Evolutionary conservation across 2,888 invertebrate species (phyloP), one percentile per base, ranked within the genome.

Genomic region (Leptinotarsa rubiginosa): DNA sequence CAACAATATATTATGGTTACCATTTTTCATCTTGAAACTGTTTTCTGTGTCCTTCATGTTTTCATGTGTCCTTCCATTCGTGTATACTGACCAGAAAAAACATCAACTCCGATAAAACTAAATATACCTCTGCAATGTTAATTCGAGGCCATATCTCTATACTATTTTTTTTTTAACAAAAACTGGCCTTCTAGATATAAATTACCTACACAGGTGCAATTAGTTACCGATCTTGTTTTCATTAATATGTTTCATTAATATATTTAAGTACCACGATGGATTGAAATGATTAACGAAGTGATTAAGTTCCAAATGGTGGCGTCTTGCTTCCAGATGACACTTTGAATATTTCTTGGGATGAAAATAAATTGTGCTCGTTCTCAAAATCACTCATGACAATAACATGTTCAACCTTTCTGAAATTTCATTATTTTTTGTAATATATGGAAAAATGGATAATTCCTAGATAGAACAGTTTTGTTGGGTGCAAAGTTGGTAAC

Each of bases 231-330:
- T 62, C 41, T 62, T 62, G 31, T 25, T 62, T 41, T 62, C 62
- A 41, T 62, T 62, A 62, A 62, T 62, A 15, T 41, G 31, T n/a
- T 41, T 31, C 62, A 62, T 62, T 62, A n/a, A 31, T 62, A 62
- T 62, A 25, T 25, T 62, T 62, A 16, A 62, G 5, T 62, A 12
- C 41, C 31, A 10, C 41, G 41, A 41, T 22, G 13, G 12, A 56
- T 22, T 56, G 25, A n/a, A 62, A 62, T 62, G 31, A 62, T 62
- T 62, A 41, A 41, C 10, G 16, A 25, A 62, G 31, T 25, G 12
- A 62, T 62, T 62, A 10, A 41, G 62, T 31, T n/a, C 41, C 31
- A 31, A n/a, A 41, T 62, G 31, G 62, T 18, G 62, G 41, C 31
- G n/a, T 62, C 18, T 18, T 20, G 18, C 5, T 56, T 12, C 4